These are phyloP conservation scores for Scophthalmus maximus DNA, from an alignment of 2,113 vertebrate species.

Conservation along the genomic window DNA sequence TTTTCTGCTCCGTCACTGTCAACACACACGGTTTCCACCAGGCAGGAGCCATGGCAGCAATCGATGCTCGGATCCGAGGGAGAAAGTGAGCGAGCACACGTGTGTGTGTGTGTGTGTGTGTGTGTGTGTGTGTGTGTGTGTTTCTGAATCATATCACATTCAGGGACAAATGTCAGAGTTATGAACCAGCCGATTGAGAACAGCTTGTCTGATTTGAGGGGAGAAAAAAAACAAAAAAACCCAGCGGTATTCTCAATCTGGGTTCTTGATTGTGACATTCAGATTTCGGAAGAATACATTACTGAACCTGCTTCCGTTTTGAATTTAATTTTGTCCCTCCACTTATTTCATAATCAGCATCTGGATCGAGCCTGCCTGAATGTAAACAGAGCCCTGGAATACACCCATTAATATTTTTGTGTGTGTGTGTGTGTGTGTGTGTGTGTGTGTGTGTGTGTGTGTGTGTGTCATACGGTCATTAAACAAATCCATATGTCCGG, in stretches of 20 bases:
- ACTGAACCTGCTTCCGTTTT: conserved; percentile 3
- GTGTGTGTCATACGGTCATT: conserved; percentile 33
- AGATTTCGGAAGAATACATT: conserved; percentile 8
- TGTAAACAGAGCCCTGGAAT: conserved; percentile 37
- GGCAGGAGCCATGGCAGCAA: conserved; percentile 6
- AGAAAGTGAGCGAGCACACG: not conserved
- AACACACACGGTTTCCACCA: conserved; percentile 16
- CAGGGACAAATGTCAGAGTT: not conserved
- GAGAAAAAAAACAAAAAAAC: not conserved
- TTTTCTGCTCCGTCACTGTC: conserved; percentile 18
- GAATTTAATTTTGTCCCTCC: conserved; percentile 7
- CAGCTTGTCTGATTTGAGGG: conserved; percentile 1
- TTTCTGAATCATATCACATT: conserved; percentile 5
- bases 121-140: not conserved
- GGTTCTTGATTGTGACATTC: conserved; percentile 8
- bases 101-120: conserved; percentile 2
- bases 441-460: no score
- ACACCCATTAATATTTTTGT: no score
- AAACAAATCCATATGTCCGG: conserved; percentile 30
- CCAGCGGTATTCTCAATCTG: no score
- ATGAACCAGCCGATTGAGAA: conserved; percentile 9
- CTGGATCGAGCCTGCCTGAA: conserved; percentile 15
- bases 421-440: no score
- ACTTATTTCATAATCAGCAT: conserved; percentile 19
- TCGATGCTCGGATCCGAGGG: not conserved